A percentile compares a stretch with the other conserved stretches of the same genome.
Conservation (phyloP, 1,140 invertebrate genomes). For the Drusus annulatus region DNA sequence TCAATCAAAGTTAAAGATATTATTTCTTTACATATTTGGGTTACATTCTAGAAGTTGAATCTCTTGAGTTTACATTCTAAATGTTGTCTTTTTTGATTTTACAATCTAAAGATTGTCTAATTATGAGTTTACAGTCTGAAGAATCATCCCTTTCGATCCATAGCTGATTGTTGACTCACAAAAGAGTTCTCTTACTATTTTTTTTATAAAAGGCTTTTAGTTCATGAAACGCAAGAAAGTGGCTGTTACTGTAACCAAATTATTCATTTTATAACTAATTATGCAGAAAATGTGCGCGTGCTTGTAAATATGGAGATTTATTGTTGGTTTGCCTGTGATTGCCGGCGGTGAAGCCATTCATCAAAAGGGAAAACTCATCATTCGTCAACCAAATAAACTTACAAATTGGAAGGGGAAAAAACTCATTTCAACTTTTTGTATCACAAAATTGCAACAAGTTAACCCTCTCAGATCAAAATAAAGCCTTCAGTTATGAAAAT, state of each 20-base stretch:
- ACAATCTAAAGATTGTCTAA: too few relatives aligned
- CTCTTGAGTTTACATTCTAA: too few relatives aligned
- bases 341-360: neutral
- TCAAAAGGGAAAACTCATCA: neutral
- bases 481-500: too few relatives aligned
- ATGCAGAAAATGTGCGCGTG: conserved; percentile 4
- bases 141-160: too few relatives aligned
- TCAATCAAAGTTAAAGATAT: too few relatives aligned
- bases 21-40: too few relatives aligned
- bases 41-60: too few relatives aligned
- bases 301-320: neutral
- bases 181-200: too few relatives aligned
- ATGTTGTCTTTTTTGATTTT: too few relatives aligned
- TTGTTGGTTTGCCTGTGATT: neutral
- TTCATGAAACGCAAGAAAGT: neutral
- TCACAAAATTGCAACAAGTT: neutral
- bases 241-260: neutral
- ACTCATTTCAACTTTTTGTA: neutral
- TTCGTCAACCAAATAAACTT: neutral
- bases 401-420: conserved; percentile 7
- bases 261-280: neutral
- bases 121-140: too few relatives aligned
- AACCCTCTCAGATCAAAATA: neutral
- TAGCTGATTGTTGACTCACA: too few relatives aligned
- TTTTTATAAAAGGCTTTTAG: too few relatives aligned